Percentiles rank a stretch among this genome's conserved stretches.
Evolutionary conservation across 2,797 vertebrate genomes (phyloP).

Genomic region (Falco concolor): DNA sequence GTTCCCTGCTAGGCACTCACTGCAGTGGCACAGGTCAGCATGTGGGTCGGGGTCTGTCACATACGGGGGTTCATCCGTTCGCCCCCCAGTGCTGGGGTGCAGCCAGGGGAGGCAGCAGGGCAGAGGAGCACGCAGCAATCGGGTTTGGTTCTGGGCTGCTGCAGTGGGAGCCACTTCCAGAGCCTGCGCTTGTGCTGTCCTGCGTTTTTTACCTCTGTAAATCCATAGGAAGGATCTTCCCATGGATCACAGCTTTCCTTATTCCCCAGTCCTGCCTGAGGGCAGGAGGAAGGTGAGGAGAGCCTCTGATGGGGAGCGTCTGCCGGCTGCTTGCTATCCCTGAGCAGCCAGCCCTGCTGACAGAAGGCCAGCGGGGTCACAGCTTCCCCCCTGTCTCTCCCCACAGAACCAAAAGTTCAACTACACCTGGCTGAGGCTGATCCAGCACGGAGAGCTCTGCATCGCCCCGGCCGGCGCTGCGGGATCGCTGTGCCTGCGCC

Average conservation of each 20-base stretch:
- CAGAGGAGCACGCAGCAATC: accelerated
- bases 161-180: background rate
- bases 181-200: background rate
- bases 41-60: accelerated
- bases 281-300: background rate
- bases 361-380: accelerated
- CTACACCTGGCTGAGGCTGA: slow-evolving; percentile 88
- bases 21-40: too few species aligned
- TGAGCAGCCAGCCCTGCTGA: accelerated
- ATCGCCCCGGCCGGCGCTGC: slow-evolving; percentile 40
- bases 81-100: background rate
- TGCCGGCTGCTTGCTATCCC: background rate
- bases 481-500: slow-evolving; percentile 55
- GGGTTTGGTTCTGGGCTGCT: background rate
- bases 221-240: background rate
- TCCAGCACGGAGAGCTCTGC: slow-evolving; percentile 83
- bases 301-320: background rate
- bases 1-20: background rate
- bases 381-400: background rate
- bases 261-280: accelerated
- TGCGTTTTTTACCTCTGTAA: background rate
- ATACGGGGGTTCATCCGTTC: accelerated
- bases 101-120: background rate
- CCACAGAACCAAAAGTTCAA: slow-evolving; percentile 84
- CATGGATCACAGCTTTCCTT: background rate